A percentile compares a stretch with the other conserved stretches of the same genome.
These are phyloP conservation scores for Stigmatopora nigra DNA, from an alignment of 2,113 vertebrate species.

Conservation along the genomic window DNA sequence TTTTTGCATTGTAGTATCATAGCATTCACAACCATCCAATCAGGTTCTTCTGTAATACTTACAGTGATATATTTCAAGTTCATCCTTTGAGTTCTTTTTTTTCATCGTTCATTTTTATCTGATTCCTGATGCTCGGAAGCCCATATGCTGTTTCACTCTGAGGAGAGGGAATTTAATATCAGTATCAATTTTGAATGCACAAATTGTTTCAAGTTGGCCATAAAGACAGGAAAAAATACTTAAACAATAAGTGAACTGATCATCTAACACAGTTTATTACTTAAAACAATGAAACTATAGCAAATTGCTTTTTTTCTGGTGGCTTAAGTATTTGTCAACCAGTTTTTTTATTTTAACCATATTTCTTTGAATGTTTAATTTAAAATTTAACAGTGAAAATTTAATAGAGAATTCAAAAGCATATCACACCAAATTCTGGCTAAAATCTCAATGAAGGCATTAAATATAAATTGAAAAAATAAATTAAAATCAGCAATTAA, in stretches of 20 bases:
- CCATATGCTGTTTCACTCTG: too few relatives aligned
- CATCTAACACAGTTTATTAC: background rate
- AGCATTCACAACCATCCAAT: background rate
- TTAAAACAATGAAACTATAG: too few relatives aligned
- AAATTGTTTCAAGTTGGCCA: background rate
- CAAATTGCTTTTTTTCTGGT: background rate
- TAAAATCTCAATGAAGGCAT: background rate
- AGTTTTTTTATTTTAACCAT: constrained; percentile 5
- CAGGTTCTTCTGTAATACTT: background rate
- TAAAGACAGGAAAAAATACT: background rate
- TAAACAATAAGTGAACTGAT: background rate
- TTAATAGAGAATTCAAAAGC: constrained; percentile 21
- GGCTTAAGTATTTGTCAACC: background rate
- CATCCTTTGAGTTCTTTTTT: too few relatives aligned
- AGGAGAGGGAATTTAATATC: too few relatives aligned
- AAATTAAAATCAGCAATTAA: background rate
- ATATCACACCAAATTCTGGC: constrained; percentile 22
- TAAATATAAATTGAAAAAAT: background rate
- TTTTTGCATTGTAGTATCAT: background rate
- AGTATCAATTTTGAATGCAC: background rate
- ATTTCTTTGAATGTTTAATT: constrained; percentile 12
- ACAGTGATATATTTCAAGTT: too few relatives aligned
- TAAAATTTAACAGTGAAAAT: constrained; percentile 20
- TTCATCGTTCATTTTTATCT: too few relatives aligned
- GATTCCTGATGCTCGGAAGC: too few relatives aligned